phyloP scores from a whole-genome alignment of 1,140 invertebrate species.

The Steinernema khuongi region DNA sequence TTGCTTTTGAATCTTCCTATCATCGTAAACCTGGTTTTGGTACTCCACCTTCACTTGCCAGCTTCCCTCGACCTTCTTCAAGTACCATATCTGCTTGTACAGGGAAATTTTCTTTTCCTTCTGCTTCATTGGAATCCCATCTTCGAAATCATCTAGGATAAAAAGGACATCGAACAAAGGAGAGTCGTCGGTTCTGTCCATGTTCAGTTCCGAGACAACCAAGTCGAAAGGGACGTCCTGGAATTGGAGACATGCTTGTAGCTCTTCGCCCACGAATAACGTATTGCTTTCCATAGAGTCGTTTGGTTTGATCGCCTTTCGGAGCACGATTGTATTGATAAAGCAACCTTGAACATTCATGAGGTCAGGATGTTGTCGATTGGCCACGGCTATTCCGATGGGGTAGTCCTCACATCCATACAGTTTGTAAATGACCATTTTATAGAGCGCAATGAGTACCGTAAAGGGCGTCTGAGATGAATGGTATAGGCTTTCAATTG shows the following conservation, averaged over 20 bases:
- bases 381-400: neutral
- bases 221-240: neutral
- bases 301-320: neutral
- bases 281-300: neutral
- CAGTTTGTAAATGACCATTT: slow-evolving; percentile 16
- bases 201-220: neutral
- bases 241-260: neutral
- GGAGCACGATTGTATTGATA: neutral
- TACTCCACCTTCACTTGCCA: neutral
- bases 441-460: neutral
- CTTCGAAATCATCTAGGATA: neutral
- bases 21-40: neutral
- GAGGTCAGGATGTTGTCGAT: neutral
- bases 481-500: neutral
- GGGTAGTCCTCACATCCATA: neutral
- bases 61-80: neutral
- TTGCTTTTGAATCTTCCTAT: neutral
- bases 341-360: neutral
- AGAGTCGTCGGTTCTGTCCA: neutral
- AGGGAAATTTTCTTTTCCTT: neutral
- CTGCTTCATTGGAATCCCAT: neutral
- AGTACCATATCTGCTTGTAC: neutral
- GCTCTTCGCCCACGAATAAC: neutral
- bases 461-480: neutral
- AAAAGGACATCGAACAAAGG: neutral